phyloP scores from a whole-genome alignment of 2,888 invertebrate genomes.

The Eretmocerus hayati region DNA sequence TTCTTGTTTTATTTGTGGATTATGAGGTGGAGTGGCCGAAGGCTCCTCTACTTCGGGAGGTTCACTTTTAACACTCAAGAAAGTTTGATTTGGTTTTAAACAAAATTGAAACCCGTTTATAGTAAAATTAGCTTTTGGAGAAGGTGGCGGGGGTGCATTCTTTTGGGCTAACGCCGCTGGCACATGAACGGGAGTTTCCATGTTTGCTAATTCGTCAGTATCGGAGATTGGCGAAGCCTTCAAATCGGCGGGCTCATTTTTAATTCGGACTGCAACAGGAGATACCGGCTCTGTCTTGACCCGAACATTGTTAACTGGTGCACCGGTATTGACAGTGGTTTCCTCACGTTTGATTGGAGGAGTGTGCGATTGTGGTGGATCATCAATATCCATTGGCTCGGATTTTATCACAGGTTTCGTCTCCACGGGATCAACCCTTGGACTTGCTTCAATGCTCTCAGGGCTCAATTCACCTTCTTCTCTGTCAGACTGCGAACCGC shows the following conservation, averaged over 20 bases:
- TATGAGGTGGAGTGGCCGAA: neutral
- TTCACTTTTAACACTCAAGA: neutral
- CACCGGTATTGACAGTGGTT: neutral
- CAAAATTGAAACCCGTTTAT: slow-evolving; percentile 10
- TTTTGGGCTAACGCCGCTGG: neutral
- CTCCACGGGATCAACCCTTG: neutral
- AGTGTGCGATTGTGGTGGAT: neutral
- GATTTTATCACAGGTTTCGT: neutral
- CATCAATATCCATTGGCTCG: neutral
- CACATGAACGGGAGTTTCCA: slow-evolving; percentile 11
- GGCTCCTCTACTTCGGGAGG: neutral
- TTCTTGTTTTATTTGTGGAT: neutral
- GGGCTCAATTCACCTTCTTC: slow-evolving; percentile 14
- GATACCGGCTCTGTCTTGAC: neutral
- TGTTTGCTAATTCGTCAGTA: slow-evolving; percentile 7
- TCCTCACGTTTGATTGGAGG: no score
- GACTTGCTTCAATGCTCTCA: neutral
- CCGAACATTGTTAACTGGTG: neutral
- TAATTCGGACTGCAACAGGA: neutral
- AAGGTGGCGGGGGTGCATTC: neutral
- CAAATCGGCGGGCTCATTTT: neutral
- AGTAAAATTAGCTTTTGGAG: neutral
- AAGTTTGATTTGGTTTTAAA: slow-evolving; percentile 11
- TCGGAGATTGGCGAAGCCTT: neutral
- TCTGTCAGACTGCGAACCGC: slow-evolving; percentile 2